Evolutionary conservation across 2,888 invertebrate species (phyloP).

Genomic region (Ischnura elegans): DNA sequence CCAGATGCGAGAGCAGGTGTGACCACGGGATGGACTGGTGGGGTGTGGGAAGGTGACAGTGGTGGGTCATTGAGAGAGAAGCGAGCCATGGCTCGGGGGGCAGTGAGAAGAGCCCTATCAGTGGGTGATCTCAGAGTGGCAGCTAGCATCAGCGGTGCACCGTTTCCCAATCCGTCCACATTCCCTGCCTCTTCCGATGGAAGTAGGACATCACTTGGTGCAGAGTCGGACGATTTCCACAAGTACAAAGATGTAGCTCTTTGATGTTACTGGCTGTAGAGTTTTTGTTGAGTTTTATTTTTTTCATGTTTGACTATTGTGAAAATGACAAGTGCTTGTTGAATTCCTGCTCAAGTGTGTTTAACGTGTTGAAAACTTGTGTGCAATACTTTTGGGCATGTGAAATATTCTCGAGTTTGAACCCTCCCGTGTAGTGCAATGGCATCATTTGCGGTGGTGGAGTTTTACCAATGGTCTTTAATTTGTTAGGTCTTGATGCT

Average conservation of each 20-base stretch:
- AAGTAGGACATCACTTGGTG: slow-evolving; percentile 68
- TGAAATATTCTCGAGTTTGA: neutral
- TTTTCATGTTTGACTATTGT: neutral
- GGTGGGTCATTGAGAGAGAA: slow-evolving; percentile 59
- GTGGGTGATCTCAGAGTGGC: slow-evolving; percentile 61
- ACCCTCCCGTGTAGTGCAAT: slow-evolving; percentile 11
- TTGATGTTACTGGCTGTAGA: slow-evolving; percentile 49
- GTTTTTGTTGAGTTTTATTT: slow-evolving; percentile 58
- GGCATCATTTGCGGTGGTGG: slow-evolving; percentile 10
- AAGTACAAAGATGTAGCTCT: slow-evolving; percentile 69
- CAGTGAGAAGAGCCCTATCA: slow-evolving; percentile 51
- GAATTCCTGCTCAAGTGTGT: slow-evolving; percentile 13
- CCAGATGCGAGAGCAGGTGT: slow-evolving; percentile 54
- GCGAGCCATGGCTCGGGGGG: slow-evolving; percentile 34
- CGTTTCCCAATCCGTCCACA: slow-evolving; percentile 32
- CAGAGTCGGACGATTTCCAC: slow-evolving; percentile 68
- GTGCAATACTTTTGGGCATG: slow-evolving; percentile 40
- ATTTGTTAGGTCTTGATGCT: slow-evolving; percentile 25
- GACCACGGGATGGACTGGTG: slow-evolving; percentile 56
- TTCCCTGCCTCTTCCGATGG: slow-evolving; percentile 66
- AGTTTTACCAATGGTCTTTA: slow-evolving; percentile 47
- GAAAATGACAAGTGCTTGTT: neutral
- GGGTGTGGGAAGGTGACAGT: slow-evolving; percentile 55
- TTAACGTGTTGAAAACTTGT: slow-evolving; percentile 11
- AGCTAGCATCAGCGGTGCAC: neutral